A percentile compares a stretch with the other conserved stretches of the same genome.
Conservation (phyloP, 1,140 invertebrate species). For the Drosophila nigrodunni region DNA sequence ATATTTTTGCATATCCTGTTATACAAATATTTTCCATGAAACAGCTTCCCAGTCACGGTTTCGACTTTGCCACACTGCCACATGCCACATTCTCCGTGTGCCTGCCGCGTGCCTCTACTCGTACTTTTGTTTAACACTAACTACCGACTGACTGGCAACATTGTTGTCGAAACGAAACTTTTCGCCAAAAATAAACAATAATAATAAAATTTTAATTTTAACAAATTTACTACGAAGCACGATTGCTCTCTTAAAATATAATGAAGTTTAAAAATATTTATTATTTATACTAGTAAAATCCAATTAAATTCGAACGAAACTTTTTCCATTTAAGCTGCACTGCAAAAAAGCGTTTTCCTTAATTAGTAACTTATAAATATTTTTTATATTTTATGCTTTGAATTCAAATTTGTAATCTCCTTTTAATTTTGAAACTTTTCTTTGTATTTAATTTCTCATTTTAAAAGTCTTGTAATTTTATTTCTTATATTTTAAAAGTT, state of each 20-base stretch:
- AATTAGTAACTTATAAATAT: no score
- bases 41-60: conserved; percentile 60
- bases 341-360: no score
- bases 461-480: no score
- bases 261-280: no score
- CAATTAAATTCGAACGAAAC: not conserved
- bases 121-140: conserved; percentile 4
- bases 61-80: conserved; percentile 27
- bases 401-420: not conserved
- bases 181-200: conserved; percentile 65
- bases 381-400: not conserved
- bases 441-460: no score
- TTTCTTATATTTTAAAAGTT: no score
- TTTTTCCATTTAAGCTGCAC: no score
- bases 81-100: conserved; percentile 8
- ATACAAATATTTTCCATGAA: conserved; percentile 79
- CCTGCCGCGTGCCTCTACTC: not conserved
- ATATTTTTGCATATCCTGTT: conserved; percentile 79
- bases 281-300: no score
- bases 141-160: conserved; percentile 49
- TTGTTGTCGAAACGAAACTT: conserved; percentile 58
- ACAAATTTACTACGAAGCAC: conserved; percentile 1
- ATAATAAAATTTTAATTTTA: conserved; percentile 27
- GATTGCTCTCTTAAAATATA: conserved; percentile 7
- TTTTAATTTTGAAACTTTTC: no score